Evolutionary conservation across 53 echinoderm and acorn worm genomes (phyloP).

Genomic region (Temnopleurus reevesii): DNA sequence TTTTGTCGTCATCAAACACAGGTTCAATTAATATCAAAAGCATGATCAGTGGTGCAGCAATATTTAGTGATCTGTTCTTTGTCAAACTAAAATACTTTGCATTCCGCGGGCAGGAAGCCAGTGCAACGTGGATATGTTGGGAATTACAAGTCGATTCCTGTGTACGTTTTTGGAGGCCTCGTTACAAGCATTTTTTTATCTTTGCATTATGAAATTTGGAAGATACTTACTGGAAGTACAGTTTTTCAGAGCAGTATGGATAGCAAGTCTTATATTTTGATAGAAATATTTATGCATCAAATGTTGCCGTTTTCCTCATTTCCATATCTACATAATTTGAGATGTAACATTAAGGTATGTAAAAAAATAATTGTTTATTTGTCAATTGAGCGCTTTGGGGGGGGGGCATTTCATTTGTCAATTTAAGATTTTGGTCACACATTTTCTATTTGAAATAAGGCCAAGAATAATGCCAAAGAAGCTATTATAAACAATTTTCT

Average conservation of each 20-base stretch:
- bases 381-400: too few species aligned
- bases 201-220: background rate
- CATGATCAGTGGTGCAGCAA: background rate
- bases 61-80: background rate
- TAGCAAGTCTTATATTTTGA: background rate
- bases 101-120: background rate
- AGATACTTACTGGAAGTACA: background rate
- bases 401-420: too few species aligned
- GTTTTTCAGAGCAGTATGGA: background rate
- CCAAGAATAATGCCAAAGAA: too few species aligned
- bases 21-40: slow-evolving; percentile 27
- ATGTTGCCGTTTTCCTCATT: too few species aligned
- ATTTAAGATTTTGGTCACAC: too few species aligned
- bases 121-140: background rate
- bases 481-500: too few species aligned
- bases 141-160: background rate
- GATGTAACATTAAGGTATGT: too few species aligned
- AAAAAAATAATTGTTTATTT: too few species aligned
- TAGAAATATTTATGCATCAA: too few species aligned
- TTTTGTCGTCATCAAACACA: background rate
- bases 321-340: too few species aligned
- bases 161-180: background rate
- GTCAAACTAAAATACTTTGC: background rate
- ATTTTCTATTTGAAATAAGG: too few species aligned
- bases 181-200: background rate